phyloP scores from a whole-genome alignment of 1,140 invertebrate species.

The Cyphomyrmex costatus region DNA sequence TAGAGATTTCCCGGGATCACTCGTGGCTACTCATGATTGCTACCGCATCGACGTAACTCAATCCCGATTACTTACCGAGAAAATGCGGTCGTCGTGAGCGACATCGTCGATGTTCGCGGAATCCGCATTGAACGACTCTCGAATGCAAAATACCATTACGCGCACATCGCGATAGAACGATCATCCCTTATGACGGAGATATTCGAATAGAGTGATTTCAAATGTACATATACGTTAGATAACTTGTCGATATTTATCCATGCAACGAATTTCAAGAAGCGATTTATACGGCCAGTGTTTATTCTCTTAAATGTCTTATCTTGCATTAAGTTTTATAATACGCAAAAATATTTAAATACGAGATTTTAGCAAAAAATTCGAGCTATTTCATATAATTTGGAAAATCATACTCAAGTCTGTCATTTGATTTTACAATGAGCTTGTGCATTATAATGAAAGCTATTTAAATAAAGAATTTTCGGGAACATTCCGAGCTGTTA shows the following conservation, averaged over 20 bases:
- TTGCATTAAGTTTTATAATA: not conserved
- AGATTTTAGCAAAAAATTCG: not conserved
- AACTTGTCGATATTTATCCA: constrained; percentile 8
- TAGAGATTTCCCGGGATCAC: constrained; percentile 28
- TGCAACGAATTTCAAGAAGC: constrained; percentile 8
- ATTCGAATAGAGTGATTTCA: constrained; percentile 52
- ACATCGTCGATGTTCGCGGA: constrained; percentile 46
- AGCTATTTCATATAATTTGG: not conserved
- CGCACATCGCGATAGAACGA: constrained; percentile 41
- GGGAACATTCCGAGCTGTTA: not conserved
- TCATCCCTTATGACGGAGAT: constrained; percentile 46
- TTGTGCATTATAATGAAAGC: not conserved
- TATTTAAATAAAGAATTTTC: not conserved
- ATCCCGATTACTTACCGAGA: constrained; percentile 46
- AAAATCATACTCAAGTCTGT: not conserved
- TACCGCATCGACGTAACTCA: constrained; percentile 43
- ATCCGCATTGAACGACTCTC: constrained; percentile 44
- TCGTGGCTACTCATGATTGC: constrained; percentile 43
- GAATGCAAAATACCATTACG: constrained; percentile 55
- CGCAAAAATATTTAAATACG: not conserved
- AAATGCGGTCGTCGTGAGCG: constrained; percentile 45
- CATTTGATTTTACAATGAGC: not conserved
- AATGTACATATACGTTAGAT: not conserved
- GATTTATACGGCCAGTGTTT: not conserved
- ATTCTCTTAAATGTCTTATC: not conserved